Conservation (phyloP, 2,797 vertebrate genomes). For the Sebastes taczanowskii region DNA sequence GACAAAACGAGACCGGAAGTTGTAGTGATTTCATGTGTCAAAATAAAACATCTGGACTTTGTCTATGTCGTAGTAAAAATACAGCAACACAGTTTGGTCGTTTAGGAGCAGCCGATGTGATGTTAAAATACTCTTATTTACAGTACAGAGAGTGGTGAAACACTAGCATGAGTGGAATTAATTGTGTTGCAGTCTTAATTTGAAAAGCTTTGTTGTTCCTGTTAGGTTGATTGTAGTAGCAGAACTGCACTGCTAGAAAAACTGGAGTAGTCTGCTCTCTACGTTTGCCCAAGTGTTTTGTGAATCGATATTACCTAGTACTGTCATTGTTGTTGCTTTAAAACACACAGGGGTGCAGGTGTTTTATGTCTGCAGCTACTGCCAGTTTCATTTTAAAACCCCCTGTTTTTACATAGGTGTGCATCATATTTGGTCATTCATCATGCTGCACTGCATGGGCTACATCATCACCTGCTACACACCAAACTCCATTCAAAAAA, state of each 20-base stretch:
- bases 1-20: conserved; percentile 41
- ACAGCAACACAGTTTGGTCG: rapidly evolving
- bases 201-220: not conserved
- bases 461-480: not conserved
- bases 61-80: not conserved
- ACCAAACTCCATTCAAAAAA: conserved; percentile 55
- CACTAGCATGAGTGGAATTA: rapidly evolving
- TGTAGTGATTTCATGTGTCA: not conserved
- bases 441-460: not conserved
- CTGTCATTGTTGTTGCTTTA: not conserved
- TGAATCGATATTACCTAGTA: not conserved
- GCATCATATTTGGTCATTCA: not conserved
- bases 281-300: not conserved
- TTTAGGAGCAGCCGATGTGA: no score
- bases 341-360: not conserved
- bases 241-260: conserved; percentile 14
- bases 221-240: conserved; percentile 10
- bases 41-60: conserved; percentile 3
- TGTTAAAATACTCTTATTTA: not conserved
- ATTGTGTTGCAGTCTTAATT: not conserved
- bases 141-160: not conserved
- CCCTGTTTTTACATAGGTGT: conserved; percentile 15
- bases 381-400: not conserved
- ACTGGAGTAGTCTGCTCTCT: conserved; percentile 7
- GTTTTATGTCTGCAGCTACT: not conserved